phyloP scores from a whole-genome alignment of 2,797 vertebrate species.

The Florisuga fusca region DNA sequence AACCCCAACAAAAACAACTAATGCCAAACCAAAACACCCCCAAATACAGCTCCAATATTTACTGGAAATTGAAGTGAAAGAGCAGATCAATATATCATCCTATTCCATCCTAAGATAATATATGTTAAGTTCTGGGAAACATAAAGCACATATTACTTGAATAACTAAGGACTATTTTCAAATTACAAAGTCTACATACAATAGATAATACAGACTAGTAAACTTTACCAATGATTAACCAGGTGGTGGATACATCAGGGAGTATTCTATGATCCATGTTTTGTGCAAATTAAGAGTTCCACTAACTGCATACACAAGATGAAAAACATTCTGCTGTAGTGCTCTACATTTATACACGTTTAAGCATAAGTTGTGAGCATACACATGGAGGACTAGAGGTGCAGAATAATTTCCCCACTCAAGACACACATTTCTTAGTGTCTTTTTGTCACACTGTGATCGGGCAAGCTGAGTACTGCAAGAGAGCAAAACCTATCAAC shows the following conservation, averaged over 20 bases:
- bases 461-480: neutral
- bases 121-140: neutral
- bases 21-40: neutral
- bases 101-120: neutral
- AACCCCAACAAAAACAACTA: neutral
- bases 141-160: neutral
- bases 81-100: neutral
- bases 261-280: neutral
- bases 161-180: neutral
- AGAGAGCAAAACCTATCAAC: neutral
- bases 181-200: neutral
- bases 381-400: neutral
- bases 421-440: neutral
- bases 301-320: neutral
- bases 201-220: neutral
- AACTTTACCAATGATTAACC: neutral
- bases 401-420: neutral
- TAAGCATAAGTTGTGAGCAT: neutral
- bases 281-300: conserved; percentile 29
- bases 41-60: neutral
- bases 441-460: neutral
- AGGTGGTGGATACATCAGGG: neutral
- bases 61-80: conserved; percentile 18
- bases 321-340: neutral
- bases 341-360: neutral